These are phyloP conservation scores for Dryococelus australis DNA, from an alignment of 2,888 invertebrate genomes.

Conservation along the genomic window DNA sequence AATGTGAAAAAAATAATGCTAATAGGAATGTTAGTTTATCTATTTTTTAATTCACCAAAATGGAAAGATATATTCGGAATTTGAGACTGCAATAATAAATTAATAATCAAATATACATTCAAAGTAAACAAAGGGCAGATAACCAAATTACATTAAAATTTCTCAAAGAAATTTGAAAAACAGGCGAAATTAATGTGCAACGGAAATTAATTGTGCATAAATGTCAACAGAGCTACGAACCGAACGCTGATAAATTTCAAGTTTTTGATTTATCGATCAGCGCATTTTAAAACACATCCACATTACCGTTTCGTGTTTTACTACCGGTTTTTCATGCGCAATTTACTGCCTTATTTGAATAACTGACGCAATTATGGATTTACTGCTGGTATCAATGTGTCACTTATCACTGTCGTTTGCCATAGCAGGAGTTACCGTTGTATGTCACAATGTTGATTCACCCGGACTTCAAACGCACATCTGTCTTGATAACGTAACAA, in stretches of 20 bases:
- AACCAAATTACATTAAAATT: not conserved
- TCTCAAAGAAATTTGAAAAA: not conserved
- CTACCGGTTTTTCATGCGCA: not conserved
- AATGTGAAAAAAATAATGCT: too few relatives aligned
- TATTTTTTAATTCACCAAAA: too few relatives aligned
- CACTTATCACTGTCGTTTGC: not conserved
- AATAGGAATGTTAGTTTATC: too few relatives aligned
- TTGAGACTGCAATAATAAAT: not conserved
- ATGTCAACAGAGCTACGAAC: not conserved
- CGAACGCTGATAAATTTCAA: not conserved
- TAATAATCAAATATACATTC: not conserved
- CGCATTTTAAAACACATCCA: not conserved
- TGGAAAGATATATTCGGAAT: not conserved
- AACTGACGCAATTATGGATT: not conserved
- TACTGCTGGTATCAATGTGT: not conserved
- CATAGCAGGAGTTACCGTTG: too few relatives aligned
- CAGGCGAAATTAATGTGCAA: not conserved
- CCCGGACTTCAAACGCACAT: too few relatives aligned
- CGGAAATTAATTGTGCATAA: not conserved
- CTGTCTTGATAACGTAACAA: too few relatives aligned
- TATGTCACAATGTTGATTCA: too few relatives aligned
- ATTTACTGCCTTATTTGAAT: not conserved
- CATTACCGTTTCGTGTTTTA: not conserved
- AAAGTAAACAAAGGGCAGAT: not conserved
- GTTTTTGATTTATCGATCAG: not conserved